Percentiles rank a stretch among this genome's conserved stretches.
Evolutionary conservation across 2,888 invertebrate species (phyloP).

Genomic region (Amblyjoppa fuscipennis): DNA sequence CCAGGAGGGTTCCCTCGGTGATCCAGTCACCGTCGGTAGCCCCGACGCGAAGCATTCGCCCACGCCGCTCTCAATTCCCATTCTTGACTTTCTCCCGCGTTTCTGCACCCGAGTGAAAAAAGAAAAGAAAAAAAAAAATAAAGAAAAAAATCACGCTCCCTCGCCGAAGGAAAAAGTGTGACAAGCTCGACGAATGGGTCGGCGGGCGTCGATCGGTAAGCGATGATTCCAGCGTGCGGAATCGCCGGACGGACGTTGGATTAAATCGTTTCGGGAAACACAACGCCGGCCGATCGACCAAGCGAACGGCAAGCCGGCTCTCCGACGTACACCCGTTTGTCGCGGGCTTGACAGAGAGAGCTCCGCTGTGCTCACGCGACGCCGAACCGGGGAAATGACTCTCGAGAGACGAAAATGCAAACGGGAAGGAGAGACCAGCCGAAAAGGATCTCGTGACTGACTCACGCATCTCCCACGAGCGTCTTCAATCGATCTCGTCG

Average conservation of each 20-base stretch:
- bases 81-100: background rate
- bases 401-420: conserved; percentile 52
- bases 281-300: background rate
- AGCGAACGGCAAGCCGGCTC: background rate
- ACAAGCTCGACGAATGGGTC: background rate
- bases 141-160: too few species aligned
- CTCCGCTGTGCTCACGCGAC: background rate
- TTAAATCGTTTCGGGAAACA: background rate
- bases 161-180: background rate
- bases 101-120: background rate
- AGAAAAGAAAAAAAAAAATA: background rate
- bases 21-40: conserved; percentile 77
- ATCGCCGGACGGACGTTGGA: background rate
- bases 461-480: background rate
- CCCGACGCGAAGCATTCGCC: conserved; percentile 75
- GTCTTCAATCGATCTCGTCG: conserved; percentile 48
- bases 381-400: conserved; percentile 61
- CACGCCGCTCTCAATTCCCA: background rate
- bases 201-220: background rate
- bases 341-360: background rate
- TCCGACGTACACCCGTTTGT: conserved; percentile 10
- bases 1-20: conserved; percentile 68
- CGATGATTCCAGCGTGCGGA: background rate
- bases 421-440: conserved; percentile 30
- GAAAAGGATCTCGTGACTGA: conserved; percentile 23